A percentile compares a stretch with the other conserved stretches of the same genome.
These are phyloP conservation scores for Platycheirus albimanus DNA, from an alignment of 2,888 invertebrate species.

Conservation along the genomic window DNA sequence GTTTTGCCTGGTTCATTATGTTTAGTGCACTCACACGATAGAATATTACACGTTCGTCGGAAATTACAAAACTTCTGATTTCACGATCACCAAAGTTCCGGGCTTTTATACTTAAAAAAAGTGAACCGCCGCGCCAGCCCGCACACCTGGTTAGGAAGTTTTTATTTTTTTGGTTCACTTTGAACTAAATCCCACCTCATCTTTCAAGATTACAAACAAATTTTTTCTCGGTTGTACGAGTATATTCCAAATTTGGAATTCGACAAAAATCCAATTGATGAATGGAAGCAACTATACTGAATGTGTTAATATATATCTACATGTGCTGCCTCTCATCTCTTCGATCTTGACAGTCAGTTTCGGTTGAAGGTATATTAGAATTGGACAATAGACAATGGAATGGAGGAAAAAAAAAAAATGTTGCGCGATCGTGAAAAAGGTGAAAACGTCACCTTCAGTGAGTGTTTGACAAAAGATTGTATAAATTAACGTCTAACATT, in stretches of 20 bases:
- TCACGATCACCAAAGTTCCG: constrained; percentile 30
- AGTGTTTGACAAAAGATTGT: not conserved
- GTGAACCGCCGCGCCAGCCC: too few relatives aligned
- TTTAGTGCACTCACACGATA: not conserved
- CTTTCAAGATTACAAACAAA: not conserved
- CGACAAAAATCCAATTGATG: constrained; percentile 1
- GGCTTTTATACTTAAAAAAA: constrained; percentile 53
- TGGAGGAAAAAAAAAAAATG: constrained; percentile 8
- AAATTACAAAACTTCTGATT: constrained; percentile 53
- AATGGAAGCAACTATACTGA: constrained; percentile 3
- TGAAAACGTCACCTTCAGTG: not conserved
- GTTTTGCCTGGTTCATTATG: constrained; percentile 86
- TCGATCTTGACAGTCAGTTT: constrained; percentile 15
- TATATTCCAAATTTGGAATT: constrained; percentile 67
- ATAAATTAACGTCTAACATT: constrained; percentile 12
- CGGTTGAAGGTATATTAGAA: constrained; percentile 20
- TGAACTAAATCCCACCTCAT: not conserved
- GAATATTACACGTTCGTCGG: not conserved
- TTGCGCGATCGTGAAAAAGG: not conserved
- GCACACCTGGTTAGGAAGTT: constrained; percentile 9
- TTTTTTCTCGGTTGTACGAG: constrained; percentile 22
- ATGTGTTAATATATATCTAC: constrained; percentile 9
- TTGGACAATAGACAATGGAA: constrained; percentile 1
- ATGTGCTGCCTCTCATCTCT: constrained; percentile 1
- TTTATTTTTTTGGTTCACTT: not conserved